Base-by-base conservation (phyloP, 2,888 invertebrate genomes). In the Parnassius smintheus region DNA sequence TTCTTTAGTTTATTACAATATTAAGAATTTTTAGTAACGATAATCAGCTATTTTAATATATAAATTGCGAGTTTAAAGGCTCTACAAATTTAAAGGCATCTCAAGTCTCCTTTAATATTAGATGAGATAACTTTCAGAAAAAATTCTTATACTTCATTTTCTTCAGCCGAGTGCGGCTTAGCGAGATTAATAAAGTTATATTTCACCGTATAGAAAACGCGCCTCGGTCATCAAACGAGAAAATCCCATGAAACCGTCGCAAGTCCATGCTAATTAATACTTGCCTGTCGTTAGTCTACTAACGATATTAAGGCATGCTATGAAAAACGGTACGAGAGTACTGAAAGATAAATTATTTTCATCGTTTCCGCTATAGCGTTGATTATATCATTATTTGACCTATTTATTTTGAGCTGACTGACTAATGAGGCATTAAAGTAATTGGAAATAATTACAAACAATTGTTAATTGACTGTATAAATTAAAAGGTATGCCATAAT, bases 141-240 rank as follows among this genome's bases (percentile, higher is more conserved):
- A 53, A 55, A 61, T 54, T 42, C 12, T 44, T 9, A 53, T n/a
- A 22, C 61, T 51, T 49, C 45, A 57, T 53, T 48, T 13, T 7
- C 44, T 61, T 25, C 50, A 25, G 50, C 59, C 59, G 56, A 51
- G 61, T 18, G 51, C 61, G 61, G 52, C 48, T 53, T 54, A 48
- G 49, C 49, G 18, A 53, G 54, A 54, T 58, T 62, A 62, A 62
- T 58, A 62, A 58, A 62, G 63, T 63, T 63, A 63, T 59, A 55
- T 56, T 51, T 51, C n/a, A n/a, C 54, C 55, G 54, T 59, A 57
- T 46, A 53, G 52, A 58, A 54, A 59, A 59, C 25, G 9, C 59
- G 53, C 59, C 35, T 63, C 62, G 62, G 54, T 56, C 56, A 56
- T 63, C 63, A 63, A 42, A 18, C 52, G 62, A 56, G 62, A n/a